A percentile compares a stretch with the other conserved stretches of the same genome.
phyloP scores from a whole-genome alignment of 2,113 vertebrate genomes.

The Girardinichthys multiradiatus region DNA sequence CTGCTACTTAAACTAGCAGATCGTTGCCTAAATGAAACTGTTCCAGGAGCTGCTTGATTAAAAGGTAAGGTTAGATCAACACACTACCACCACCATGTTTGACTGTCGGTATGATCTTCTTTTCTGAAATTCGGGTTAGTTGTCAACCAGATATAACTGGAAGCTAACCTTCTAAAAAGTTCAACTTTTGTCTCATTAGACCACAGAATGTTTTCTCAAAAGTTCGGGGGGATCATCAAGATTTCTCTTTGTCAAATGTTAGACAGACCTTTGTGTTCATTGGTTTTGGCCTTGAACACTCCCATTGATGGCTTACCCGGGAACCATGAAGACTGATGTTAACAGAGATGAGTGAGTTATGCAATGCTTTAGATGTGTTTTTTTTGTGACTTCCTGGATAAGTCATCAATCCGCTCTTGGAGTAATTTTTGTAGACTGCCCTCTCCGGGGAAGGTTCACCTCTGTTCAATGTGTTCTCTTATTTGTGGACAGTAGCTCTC shows the following conservation, averaged over 20 bases:
- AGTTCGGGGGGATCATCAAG: no score
- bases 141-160: background rate
- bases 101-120: background rate
- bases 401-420: background rate
- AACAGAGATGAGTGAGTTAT: background rate
- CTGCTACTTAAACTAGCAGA: no score
- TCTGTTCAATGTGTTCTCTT: background rate
- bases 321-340: background rate
- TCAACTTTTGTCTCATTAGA: no score
- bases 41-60: no score
- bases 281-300: background rate
- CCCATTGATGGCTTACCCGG: background rate
- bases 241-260: background rate
- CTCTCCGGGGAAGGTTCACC: background rate
- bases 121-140: background rate
- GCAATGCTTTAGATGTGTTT: background rate
- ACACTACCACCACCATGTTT: background rate
- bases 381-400: background rate
- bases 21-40: no score
- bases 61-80: no score
- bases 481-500: background rate
- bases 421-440: background rate
- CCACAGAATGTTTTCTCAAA: no score
- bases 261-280: background rate
- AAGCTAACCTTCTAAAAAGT: background rate